phyloP scores from a whole-genome alignment of 2,113 vertebrate species.

The Rhinolophus ferrumequinum region DNA sequence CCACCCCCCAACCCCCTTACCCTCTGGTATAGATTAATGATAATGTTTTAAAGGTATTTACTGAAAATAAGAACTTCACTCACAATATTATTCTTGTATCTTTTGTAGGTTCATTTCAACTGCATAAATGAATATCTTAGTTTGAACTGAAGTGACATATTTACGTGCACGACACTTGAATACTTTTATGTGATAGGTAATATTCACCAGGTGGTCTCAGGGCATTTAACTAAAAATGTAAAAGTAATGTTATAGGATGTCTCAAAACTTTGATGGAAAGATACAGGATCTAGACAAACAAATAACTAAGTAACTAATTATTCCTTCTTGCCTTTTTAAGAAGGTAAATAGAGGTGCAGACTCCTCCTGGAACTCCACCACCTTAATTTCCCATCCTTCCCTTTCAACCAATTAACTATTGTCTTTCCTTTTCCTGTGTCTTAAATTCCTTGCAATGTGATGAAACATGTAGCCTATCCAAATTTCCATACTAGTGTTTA shows the following conservation, averaged over 20 bases:
- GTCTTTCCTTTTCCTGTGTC: not conserved
- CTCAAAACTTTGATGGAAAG: not conserved
- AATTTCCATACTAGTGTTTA: conserved; percentile 65
- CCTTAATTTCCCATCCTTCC: not conserved
- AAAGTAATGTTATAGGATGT: not conserved
- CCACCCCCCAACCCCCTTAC: too few relatives aligned
- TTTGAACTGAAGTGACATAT: not conserved
- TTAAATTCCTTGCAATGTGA: conserved; percentile 41
- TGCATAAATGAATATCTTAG: not conserved
- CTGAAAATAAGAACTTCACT: conserved; percentile 64
- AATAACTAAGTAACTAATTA: not conserved
- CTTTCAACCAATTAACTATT: not conserved
- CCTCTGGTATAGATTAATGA: too few relatives aligned
- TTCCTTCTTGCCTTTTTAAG: not conserved
- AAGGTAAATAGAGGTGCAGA: not conserved
- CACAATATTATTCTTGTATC: not conserved
- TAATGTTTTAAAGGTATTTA: conserved; percentile 61
- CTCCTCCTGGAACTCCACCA: not conserved
- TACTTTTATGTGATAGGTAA: conserved; percentile 39
- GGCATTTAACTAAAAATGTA: not conserved
- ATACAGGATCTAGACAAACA: not conserved
- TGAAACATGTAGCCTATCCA: conserved; percentile 56
- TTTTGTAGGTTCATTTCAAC: not conserved
- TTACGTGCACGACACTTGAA: not conserved
- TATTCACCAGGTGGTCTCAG: not conserved